Base-by-base conservation (phyloP, 1,140 invertebrate species). In the Laodelphax striatellus region DNA sequence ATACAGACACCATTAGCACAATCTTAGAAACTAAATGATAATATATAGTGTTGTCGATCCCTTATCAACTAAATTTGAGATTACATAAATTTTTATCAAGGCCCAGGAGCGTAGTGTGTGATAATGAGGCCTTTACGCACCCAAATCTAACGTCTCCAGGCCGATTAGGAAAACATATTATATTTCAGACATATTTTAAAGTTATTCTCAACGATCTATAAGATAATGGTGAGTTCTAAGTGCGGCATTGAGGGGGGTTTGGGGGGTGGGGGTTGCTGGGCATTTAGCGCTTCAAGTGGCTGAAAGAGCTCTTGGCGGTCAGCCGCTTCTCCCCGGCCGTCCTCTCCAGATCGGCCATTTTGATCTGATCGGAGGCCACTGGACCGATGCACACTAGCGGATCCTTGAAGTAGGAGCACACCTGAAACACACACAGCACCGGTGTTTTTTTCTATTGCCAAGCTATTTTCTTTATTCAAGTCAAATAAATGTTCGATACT, bases 401-500 rank as follows among this genome's bases (percentile, higher is more conserved):
- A 66, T 93, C 90, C 68, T 89, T 91, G 81, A 92, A 94, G 73
- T 93, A 93, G 8, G 86, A 88, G 73, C 90, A 93, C 63, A 88
- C 85, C 86, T 90, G 74, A 5, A 65, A 64, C n/a, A n/a, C n/a
- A n/a, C n/a, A n/a, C n/a, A n/a, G n/a, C n/a, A n/a, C n/a, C n/a
- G n/a, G n/a, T n/a, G n/a, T n/a, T n/a, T n/a, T n/a, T n/a, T n/a
- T n/a, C n/a, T n/a, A n/a, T n/a, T n/a, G n/a, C n/a, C n/a, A n/a
- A n/a, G n/a, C n/a, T n/a, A n/a, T n/a, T n/a, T n/a, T n/a, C n/a
- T n/a, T n/a, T n/a, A n/a, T n/a, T n/a, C n/a, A n/a, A n/a, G n/a
- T n/a, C n/a, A n/a, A n/a, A n/a, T n/a, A n/a, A n/a, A n/a, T n/a
- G n/a, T n/a, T n/a, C n/a, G n/a, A n/a, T n/a, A n/a, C n/a, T n/a